Evolutionary conservation across 1,140 invertebrate genomes (phyloP), one percentile per base, ranked within the genome.

Genomic region (Choristoneura fumiferana): DNA sequence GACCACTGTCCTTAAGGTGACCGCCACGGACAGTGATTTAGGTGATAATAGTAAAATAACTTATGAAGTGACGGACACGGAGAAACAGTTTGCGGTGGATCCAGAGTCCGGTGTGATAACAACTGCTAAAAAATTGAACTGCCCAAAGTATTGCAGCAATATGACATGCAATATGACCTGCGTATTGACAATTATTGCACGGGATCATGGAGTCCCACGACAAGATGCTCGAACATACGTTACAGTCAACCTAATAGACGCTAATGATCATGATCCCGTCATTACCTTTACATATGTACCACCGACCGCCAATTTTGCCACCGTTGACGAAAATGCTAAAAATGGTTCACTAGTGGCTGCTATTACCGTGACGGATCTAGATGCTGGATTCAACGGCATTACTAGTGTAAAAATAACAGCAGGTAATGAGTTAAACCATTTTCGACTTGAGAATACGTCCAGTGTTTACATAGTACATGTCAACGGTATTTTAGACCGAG

Each of bases 191-290:
- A 95, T 99, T 0, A 97, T 96, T 77, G 97, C 97, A 8, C 91
- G 95, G 49, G 98, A 99, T 90, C 95, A 98, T 69, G 97, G 97
- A 0, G 93, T 94, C 5, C 97, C 97, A 0, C 87, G 95, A 33
- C 96, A 98, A 83, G 95, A 97, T 77, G 97, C 97, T 3, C 91
- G 97, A 37, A 97, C 98, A 14, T 99, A 98, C 87, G 96, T 99
- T 0, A 98, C 96, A 2, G 96, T 99, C 0, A 98, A 97, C 87
- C 90, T 99, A 10, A 90, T 98, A 33, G 97, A 98, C 82, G 95
- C 96, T 1, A 98, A 98, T 87, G 97, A 98, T 91, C 97, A 99
- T 79, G 96, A 97, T 89, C 98, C 98, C 2, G 92, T 95, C 17
- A 98, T 99, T 52, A 94, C 93, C 60, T 98, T 99, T 78, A 93